A percentile compares a stretch with the other conserved stretches of the same genome.
phyloP scores from a whole-genome alignment of 2,888 invertebrate species.

The Caenorhabditis plicata region DNA sequence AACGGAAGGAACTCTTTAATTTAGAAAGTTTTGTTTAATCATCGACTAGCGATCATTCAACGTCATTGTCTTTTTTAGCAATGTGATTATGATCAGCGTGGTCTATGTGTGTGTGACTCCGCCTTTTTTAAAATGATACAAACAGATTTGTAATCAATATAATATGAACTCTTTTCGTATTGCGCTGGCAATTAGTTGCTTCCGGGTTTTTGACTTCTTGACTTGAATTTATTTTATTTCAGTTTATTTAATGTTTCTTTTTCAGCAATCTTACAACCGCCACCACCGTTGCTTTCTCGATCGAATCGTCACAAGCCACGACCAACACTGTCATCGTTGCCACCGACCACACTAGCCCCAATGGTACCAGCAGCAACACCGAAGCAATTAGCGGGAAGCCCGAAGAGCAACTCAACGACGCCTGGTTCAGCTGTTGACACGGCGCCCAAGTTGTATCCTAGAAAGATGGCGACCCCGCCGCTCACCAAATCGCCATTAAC shows the following conservation, averaged over 20 bases:
- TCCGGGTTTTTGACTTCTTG: neutral
- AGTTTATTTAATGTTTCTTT: no score
- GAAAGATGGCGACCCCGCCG: conserved; percentile 15
- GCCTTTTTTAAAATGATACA: no score
- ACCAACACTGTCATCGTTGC: conserved; percentile 1
- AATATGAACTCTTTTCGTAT: no score
- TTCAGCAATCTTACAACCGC: conserved; percentile 38
- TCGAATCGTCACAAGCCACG: conserved; percentile 3
- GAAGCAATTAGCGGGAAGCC: conserved; percentile 14
- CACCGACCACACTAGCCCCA: conserved; percentile 26
- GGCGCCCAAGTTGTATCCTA: conserved; percentile 23
- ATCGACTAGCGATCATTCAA: no score
- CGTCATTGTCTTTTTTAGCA: no score
- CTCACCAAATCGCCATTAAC: conserved; percentile 27
- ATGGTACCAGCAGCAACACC: conserved; percentile 26
- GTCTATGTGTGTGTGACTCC: no score
- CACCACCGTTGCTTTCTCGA: conserved; percentile 21
- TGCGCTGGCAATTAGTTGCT: no score
- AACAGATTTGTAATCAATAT: no score
- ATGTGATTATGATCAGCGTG: no score
- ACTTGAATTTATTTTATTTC: neutral
- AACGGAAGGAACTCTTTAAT: no score
- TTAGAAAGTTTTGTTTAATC: no score
- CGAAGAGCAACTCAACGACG: conserved; percentile 17
- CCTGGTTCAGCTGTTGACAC: conserved; percentile 15